These are phyloP conservation scores for Rhyacophila evoluta DNA, from an alignment of 2,888 invertebrate species.

Conservation along the genomic window DNA sequence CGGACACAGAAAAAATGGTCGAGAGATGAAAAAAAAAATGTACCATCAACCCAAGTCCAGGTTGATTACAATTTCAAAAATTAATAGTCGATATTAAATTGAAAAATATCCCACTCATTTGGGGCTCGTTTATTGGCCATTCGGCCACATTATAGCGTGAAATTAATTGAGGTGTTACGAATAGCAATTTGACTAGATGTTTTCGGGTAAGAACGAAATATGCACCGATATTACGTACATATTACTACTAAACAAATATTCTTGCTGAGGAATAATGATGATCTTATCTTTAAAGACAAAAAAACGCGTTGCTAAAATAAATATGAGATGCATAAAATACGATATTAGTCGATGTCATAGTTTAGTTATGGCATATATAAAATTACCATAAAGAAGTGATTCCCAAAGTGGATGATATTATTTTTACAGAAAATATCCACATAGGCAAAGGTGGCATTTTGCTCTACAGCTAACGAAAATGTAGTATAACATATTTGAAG, in stretches of 20 bases:
- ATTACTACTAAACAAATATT: neutral
- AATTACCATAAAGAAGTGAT: too few relatives aligned
- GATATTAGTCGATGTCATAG: too few relatives aligned
- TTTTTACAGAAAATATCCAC: too few relatives aligned
- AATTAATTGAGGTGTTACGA: constrained; percentile 50
- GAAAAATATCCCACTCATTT: constrained; percentile 43
- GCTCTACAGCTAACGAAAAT: too few relatives aligned
- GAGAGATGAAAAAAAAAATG: constrained; percentile 35
- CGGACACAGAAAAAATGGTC: constrained; percentile 29
- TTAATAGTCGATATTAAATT: constrained; percentile 51
- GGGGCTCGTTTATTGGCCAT: constrained; percentile 47
- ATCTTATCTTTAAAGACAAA: too few relatives aligned
- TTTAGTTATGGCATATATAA: too few relatives aligned
- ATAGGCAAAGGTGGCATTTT: too few relatives aligned
- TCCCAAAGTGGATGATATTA: too few relatives aligned
- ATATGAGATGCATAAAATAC: too few relatives aligned
- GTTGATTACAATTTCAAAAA: constrained; percentile 47
- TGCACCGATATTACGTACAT: neutral
- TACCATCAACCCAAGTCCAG: constrained; percentile 29
- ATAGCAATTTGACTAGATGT: constrained; percentile 39
- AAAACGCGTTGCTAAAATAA: too few relatives aligned
- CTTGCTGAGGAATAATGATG: too few relatives aligned
- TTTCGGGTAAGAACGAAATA: neutral
- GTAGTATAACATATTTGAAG: too few relatives aligned
- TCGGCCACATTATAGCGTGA: constrained; percentile 48